A percentile compares a stretch with the other conserved stretches of the same genome.
Evolutionary conservation across 2,888 invertebrate genomes (phyloP).

Genomic region (Meghimatium bilineatum): DNA sequence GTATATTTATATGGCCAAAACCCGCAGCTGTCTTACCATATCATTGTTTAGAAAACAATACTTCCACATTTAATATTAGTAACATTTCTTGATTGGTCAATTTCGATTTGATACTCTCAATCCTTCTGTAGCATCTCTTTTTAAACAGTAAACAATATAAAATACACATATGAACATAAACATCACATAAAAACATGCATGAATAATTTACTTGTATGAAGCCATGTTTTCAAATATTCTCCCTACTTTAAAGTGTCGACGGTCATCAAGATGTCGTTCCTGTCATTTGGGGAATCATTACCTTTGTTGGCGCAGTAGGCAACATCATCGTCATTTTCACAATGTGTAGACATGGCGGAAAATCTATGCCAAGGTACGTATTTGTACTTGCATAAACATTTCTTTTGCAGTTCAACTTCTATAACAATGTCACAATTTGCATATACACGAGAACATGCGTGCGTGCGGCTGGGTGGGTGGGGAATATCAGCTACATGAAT

Average conservation of each 20-base stretch:
- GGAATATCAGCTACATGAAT: no score
- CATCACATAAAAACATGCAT: no score
- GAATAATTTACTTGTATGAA: not conserved
- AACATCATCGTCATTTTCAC: conserved; percentile 72
- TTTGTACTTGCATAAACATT: no score
- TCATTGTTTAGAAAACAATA: not conserved
- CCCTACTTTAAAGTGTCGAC: conserved; percentile 9
- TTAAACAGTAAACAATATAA: no score
- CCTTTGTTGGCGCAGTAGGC: conserved; percentile 65
- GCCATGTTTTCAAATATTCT: not conserved
- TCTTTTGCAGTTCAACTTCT: no score
- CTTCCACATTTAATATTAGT: not conserved
- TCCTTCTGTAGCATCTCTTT: not conserved
- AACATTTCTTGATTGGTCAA: not conserved
- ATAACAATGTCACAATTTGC: no score
- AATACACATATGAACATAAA: no score
- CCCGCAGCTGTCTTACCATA: no score
- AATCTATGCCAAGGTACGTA: conserved; percentile 34
- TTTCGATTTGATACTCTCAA: not conserved
- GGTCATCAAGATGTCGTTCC: conserved; percentile 57
- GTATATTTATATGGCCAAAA: no score
- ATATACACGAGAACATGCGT: no score
- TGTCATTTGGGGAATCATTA: conserved; percentile 63
- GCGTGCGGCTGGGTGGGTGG: no score
- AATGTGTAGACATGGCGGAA: conserved; percentile 67